These are phyloP conservation scores for Drosophila lacicola DNA, from an alignment of 2,888 invertebrate genomes.

Conservation along the genomic window DNA sequence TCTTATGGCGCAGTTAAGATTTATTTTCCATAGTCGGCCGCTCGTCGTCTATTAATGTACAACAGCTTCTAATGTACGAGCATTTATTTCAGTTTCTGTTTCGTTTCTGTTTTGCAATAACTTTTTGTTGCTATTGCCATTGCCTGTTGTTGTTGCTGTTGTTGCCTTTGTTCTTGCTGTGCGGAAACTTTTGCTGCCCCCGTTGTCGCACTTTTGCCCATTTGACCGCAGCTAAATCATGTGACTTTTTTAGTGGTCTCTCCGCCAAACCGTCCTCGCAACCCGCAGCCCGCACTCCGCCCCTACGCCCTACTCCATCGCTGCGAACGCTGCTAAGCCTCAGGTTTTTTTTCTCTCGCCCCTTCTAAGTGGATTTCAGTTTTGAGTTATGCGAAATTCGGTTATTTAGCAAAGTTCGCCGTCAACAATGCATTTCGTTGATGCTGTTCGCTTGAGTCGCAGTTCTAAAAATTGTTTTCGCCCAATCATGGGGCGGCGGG, in stretches of 20 bases:
- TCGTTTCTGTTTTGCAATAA: conserved; percentile 65
- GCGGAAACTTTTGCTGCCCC: conserved; percentile 68
- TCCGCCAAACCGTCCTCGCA: conserved; percentile 15
- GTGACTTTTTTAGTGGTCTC: conserved; percentile 72
- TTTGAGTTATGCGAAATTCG: conserved; percentile 74
- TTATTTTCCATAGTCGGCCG: conserved; percentile 71
- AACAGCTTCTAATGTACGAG: conserved; percentile 66
- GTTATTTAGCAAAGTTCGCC: conserved; percentile 63
- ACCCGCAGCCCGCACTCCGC: neutral
- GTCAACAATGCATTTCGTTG: conserved; percentile 72
- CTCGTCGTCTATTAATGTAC: conserved; percentile 55
- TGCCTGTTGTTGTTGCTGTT: conserved; percentile 19
- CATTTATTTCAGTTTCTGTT: conserved; percentile 56
- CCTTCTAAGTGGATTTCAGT: conserved; percentile 58
- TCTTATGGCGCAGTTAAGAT: conserved; percentile 82
- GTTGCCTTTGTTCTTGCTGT: conserved; percentile 57
- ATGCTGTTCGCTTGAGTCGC: conserved; percentile 57
- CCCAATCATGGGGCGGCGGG: conserved; percentile 23
- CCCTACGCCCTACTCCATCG: neutral
- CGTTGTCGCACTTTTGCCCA: conserved; percentile 53
- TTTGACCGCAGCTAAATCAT: conserved; percentile 74
- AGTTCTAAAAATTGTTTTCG: conserved; percentile 40
- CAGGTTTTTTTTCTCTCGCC: conserved; percentile 6
- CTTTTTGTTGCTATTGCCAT: conserved; percentile 42
- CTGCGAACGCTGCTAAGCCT: conserved; percentile 18